Evolutionary conservation across 2,797 vertebrate genomes (phyloP).

Genomic region (Lacerta bilineata): DNA sequence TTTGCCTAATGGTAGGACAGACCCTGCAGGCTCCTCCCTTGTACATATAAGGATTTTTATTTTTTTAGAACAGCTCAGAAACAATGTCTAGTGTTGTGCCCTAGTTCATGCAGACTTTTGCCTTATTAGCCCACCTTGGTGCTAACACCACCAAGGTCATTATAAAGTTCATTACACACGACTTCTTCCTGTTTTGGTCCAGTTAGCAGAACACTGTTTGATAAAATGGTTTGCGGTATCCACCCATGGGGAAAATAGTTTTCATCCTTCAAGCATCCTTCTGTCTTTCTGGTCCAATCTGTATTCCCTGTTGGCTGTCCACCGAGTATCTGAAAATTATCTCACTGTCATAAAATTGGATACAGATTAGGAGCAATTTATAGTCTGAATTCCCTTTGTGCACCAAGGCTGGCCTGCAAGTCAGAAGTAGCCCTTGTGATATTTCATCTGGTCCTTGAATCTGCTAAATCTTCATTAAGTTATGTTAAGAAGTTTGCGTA

Average conservation of each 20-base stretch:
- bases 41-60: background rate
- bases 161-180: background rate
- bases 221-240: background rate
- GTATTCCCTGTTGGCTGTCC: background rate
- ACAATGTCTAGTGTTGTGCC: background rate
- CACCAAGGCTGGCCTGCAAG: background rate
- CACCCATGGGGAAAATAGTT: background rate
- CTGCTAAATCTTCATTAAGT: background rate
- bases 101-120: background rate
- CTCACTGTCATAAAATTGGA: background rate
- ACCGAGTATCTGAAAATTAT: background rate
- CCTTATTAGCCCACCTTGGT: background rate
- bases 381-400: background rate
- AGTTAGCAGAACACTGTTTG: background rate
- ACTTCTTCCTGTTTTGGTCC: background rate
- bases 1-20: too few relatives aligned
- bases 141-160: background rate
- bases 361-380: background rate
- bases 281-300: background rate
- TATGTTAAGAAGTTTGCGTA: background rate
- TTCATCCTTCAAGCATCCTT: background rate
- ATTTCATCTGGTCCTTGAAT: background rate
- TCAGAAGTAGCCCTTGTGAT: background rate
- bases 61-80: constrained; percentile 9
- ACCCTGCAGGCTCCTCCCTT: background rate